Conservation (phyloP, 2,888 invertebrate species). For the Timandra comae region DNA sequence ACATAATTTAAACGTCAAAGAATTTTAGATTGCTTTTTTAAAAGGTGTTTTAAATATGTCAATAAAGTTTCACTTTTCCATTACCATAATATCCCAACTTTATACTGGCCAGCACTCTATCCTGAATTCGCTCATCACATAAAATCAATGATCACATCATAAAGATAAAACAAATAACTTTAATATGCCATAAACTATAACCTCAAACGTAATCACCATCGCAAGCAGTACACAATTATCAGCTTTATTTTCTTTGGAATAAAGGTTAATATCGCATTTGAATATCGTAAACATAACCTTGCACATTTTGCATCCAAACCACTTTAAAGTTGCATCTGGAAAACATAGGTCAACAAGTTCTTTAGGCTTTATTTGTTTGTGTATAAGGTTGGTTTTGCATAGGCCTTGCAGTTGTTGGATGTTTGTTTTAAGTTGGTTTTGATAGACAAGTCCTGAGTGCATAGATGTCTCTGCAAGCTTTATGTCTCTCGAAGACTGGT, state of each 20-base stretch:
- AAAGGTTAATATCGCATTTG: conserved; percentile 24
- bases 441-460: conserved; percentile 53
- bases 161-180: conserved; percentile 45
- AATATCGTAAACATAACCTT: conserved; percentile 22
- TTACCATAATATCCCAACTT: too few relatives aligned
- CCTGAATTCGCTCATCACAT: conserved; percentile 34
- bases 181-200: conserved; percentile 54
- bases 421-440: conserved; percentile 24
- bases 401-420: conserved; percentile 8
- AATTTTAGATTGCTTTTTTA: background rate
- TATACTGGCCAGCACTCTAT: too few relatives aligned
- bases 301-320: conserved; percentile 27
- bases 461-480: conserved; percentile 58
- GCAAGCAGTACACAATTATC: conserved; percentile 7
- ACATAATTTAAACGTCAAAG: background rate
- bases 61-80: too few relatives aligned
- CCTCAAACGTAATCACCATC: conserved; percentile 22
- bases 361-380: conserved; percentile 13
- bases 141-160: too few relatives aligned
- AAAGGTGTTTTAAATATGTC: background rate
- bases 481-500: conserved; percentile 54
- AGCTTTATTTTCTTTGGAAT: conserved; percentile 8
- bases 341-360: conserved; percentile 5
- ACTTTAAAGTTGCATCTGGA: conserved; percentile 12
- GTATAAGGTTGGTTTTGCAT: conserved; percentile 31